A percentile compares a stretch with the other conserved stretches of the same genome.
phyloP scores from a whole-genome alignment of 1,140 invertebrate species.

The Aphelinus atriplicis region DNA sequence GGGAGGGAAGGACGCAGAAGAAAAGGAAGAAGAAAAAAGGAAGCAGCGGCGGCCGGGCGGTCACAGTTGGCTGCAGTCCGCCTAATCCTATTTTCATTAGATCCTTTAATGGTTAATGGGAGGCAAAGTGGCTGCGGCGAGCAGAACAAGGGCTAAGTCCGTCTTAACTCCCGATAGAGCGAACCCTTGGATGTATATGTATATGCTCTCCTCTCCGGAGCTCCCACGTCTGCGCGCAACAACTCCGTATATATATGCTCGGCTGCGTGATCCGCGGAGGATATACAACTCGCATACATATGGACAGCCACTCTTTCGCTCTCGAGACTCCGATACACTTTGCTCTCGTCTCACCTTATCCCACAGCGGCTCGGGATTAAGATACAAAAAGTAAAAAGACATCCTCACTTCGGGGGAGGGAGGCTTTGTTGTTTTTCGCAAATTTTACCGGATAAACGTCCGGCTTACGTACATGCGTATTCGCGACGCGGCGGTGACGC shows the following conservation, averaged over 20 bases:
- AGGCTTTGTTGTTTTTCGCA: too few species aligned
- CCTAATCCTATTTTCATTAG: conserved; percentile 65
- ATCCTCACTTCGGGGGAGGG: too few species aligned
- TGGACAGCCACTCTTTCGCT: too few species aligned
- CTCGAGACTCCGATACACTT: too few species aligned
- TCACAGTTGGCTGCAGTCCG: conserved; percentile 7
- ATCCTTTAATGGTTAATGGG: conserved; percentile 68
- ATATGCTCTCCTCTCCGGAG: neutral
- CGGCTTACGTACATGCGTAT: too few species aligned
- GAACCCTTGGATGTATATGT: conserved; percentile 44
- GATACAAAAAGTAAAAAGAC: too few species aligned
- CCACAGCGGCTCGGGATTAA: too few species aligned
- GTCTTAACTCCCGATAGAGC: conserved; percentile 64
- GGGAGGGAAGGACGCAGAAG: too few species aligned
- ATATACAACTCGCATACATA: neutral
- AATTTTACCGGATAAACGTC: too few species aligned
- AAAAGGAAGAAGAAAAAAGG: neutral
- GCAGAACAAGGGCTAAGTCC: conserved; percentile 67
- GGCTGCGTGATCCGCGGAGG: neutral
- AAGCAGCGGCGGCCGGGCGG: neutral
- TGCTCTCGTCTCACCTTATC: too few species aligned
- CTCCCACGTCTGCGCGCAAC: neutral
- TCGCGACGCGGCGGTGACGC: too few species aligned
- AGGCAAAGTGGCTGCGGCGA: conserved; percentile 65
- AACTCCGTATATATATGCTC: neutral